phyloP scores from a whole-genome alignment of 2,797 vertebrate species.

The Urocyon cinereoargenteus region DNA sequence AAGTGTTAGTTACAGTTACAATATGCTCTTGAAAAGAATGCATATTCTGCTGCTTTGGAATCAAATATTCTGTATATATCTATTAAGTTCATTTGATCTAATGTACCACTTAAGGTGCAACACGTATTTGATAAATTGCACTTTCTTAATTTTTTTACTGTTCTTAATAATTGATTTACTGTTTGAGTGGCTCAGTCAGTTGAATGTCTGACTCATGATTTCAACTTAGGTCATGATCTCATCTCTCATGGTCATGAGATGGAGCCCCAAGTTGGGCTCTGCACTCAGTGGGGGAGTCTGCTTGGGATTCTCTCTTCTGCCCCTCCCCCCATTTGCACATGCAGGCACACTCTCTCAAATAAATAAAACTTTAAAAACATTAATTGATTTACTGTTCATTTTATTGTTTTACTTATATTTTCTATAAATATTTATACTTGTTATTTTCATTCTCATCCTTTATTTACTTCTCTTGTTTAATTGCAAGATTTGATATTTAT shows the following conservation, averaged over 20 bases:
- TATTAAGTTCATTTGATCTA: not conserved
- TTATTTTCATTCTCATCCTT: not conserved
- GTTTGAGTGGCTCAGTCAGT: not conserved
- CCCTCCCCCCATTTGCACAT: not conserved
- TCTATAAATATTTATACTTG: conserved; percentile 21
- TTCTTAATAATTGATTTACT: not conserved
- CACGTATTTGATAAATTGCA: not conserved
- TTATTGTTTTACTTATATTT: not conserved
- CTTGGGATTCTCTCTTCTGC: not conserved
- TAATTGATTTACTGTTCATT: not conserved
- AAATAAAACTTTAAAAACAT: not conserved
- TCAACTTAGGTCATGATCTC: not conserved
- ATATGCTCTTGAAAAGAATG: not conserved
- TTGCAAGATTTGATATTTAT: not conserved
- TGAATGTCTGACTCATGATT: not conserved
- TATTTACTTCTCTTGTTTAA: not conserved
- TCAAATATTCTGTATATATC: not conserved
- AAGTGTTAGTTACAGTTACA: not conserved
- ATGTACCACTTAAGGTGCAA: not conserved
- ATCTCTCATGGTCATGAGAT: not conserved
- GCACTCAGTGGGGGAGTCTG: not conserved
- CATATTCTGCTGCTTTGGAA: not conserved
- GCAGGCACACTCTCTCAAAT: not conserved
- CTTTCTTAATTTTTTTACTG: not conserved
- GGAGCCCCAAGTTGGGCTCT: not conserved